A percentile compares a stretch with the other conserved stretches of the same genome.
These are phyloP conservation scores for Ceriagrion tenellum DNA, from an alignment of 2,888 invertebrate genomes.

Conservation along the genomic window DNA sequence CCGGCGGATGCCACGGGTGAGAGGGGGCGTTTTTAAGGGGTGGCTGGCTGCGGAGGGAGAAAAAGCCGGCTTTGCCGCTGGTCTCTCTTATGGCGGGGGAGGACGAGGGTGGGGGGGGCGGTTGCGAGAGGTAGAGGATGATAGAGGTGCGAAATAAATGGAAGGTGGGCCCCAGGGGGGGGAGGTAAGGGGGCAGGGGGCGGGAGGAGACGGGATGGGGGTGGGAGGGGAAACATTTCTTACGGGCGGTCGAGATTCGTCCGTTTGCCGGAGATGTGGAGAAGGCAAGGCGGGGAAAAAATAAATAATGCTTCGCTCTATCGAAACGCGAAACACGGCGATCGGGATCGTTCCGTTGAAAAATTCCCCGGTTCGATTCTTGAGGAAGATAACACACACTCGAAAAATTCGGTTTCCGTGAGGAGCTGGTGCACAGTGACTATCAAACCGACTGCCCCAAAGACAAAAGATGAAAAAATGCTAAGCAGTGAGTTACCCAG, in stretches of 20 bases:
- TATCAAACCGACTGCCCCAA: too few relatives aligned
- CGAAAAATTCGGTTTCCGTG: too few relatives aligned
- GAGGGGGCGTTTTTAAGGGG: constrained; percentile 71
- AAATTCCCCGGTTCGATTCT: too few relatives aligned
- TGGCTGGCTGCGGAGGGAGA: constrained; percentile 70
- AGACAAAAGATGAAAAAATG: too few relatives aligned
- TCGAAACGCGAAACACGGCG: not conserved
- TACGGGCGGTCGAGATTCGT: not conserved
- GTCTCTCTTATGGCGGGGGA: constrained; percentile 70
- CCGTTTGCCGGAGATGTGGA: not conserved
- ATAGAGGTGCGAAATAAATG: constrained; percentile 59
- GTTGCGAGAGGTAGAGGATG: constrained; percentile 52
- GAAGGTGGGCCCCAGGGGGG: not conserved
- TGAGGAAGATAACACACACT: too few relatives aligned
- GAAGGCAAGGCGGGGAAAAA: not conserved
- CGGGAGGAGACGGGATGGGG: not conserved
- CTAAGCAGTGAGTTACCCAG: too few relatives aligned
- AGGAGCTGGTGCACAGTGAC: too few relatives aligned
- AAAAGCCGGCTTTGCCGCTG: constrained; percentile 70
- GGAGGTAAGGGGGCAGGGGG: not conserved
- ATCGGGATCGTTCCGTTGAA: too few relatives aligned
- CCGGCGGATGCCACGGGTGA: constrained; percentile 63
- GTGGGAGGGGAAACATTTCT: constrained; percentile 73
- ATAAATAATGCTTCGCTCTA: not conserved
- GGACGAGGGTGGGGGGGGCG: constrained; percentile 70